Conservation (phyloP, 2,888 invertebrate species). For the Pollenia griseotomentosa region DNA sequence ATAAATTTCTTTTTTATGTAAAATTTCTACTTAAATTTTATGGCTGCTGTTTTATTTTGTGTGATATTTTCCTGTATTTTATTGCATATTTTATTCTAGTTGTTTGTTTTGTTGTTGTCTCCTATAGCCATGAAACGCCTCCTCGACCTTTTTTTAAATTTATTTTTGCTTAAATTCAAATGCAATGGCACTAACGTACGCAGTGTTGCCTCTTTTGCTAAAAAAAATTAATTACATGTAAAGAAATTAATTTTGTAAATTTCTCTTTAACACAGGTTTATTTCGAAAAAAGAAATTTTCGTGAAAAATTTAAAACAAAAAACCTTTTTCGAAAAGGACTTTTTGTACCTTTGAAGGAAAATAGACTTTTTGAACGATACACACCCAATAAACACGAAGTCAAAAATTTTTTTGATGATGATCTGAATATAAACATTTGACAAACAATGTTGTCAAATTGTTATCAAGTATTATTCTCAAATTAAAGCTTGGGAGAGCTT, state of each 20-base stretch:
- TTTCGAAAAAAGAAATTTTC: too few relatives aligned
- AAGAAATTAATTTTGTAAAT: background rate
- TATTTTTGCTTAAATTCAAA: slow-evolving; percentile 52
- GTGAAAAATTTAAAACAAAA: too few relatives aligned
- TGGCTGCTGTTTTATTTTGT: slow-evolving; percentile 20
- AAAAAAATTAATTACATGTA: background rate
- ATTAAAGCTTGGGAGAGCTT: too few relatives aligned
- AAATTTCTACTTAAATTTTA: slow-evolving; percentile 49
- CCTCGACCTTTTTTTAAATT: slow-evolving; percentile 21
- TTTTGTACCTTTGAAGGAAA: too few relatives aligned
- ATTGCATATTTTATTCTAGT: background rate
- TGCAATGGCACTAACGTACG: slow-evolving; percentile 25
- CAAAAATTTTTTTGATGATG: too few relatives aligned
- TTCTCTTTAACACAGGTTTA: background rate
- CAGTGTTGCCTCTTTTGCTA: too few relatives aligned
- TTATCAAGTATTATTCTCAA: too few relatives aligned
- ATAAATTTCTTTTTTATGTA: slow-evolving; percentile 52
- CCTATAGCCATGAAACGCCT: slow-evolving; percentile 41
- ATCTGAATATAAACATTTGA: too few relatives aligned
- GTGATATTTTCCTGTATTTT: slow-evolving; percentile 6
- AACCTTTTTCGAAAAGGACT: too few relatives aligned
- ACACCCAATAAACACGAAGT: too few relatives aligned
- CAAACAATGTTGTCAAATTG: too few relatives aligned
- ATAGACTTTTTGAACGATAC: too few relatives aligned
- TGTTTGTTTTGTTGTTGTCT: slow-evolving; percentile 12